Base-by-base conservation (phyloP, 2,888 invertebrate genomes). In the Scaptomyza tumidula region DNA sequence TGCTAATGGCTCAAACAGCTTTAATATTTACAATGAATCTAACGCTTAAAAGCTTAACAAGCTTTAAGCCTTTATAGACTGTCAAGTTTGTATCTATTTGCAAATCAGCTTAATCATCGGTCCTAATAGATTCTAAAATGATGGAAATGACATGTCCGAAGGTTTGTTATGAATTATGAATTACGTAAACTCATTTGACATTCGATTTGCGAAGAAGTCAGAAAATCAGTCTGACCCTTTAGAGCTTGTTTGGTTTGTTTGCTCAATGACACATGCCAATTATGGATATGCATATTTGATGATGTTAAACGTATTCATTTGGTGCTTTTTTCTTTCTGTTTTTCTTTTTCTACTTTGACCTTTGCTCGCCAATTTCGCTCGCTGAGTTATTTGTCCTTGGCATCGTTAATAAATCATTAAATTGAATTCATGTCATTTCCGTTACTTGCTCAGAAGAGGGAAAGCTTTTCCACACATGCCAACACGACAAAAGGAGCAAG, bases 361-460 rank as follows among this genome's bases (percentile, higher is more conserved):
- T 60, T 71, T 46, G 55, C 37, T 49, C 33, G 49, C 19, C 50
- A 60, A 45, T 31, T 49, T 60, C 24, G 27, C 16, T 43, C 16
- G 48, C 37, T 16, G 6, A 3, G 29, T 45, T 48, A 37, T 62
- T 43, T 55, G 77, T 52, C 89, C 74, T 74, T 73, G 80, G 69
- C 81, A 60, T 29, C 59, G 50, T 66, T 71, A 70, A 74, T 76
- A 74, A 81, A 75, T 75, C 70, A 88, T 88, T 69, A 56, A 89
- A 69, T 49, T 57, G 49, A 67, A 70, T 76, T 67, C 54, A 65
- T 61, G 55, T 60, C 55, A 63, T 57, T 70, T 58, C 61, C 57
- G 52, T 54, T 74, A 56, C 62, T 66, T 56, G 66, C 60, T 54
- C 55, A 45, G 55, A 46, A 52, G 45, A 58, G 14, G 33, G 46